Conservation (phyloP, 1,140 invertebrate genomes). For the Gryon sp. region DNA sequence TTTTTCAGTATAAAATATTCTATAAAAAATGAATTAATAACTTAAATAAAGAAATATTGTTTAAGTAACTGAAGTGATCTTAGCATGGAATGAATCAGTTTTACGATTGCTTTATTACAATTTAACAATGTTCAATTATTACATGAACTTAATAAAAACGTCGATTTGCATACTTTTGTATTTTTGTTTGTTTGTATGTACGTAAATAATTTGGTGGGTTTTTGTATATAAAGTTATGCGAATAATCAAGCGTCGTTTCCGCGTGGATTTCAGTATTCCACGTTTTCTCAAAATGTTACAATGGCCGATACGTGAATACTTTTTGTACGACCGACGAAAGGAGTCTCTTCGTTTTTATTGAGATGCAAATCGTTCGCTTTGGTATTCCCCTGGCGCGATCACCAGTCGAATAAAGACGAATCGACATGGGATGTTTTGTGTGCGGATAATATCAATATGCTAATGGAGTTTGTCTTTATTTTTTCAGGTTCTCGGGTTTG, state of each 20-base stretch:
- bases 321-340: constrained; percentile 24
- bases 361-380: constrained; percentile 42
- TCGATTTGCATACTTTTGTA: constrained; percentile 6
- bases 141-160: too few species aligned
- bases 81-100: too few species aligned
- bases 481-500: constrained; percentile 84
- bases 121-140: too few species aligned
- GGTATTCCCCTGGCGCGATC: constrained; percentile 30
- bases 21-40: too few species aligned
- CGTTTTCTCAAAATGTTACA: constrained; percentile 24
- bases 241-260: constrained; percentile 9
- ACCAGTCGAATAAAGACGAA: constrained; percentile 29
- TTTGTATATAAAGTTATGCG: constrained; percentile 6
- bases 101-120: too few species aligned
- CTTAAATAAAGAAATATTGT: too few species aligned
- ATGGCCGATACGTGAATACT: constrained; percentile 26
- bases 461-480: constrained; percentile 35
- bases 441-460: constrained; percentile 43
- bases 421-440: constrained; percentile 35
- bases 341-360: constrained; percentile 31
- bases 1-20: too few species aligned
- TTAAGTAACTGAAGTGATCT: too few species aligned
- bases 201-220: too few species aligned
- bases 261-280: constrained; percentile 19
- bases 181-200: too few species aligned